A percentile compares a stretch with the other conserved stretches of the same genome.
Conservation (phyloP, 2,113 vertebrate genomes). For the Pantherophis guttatus region DNA sequence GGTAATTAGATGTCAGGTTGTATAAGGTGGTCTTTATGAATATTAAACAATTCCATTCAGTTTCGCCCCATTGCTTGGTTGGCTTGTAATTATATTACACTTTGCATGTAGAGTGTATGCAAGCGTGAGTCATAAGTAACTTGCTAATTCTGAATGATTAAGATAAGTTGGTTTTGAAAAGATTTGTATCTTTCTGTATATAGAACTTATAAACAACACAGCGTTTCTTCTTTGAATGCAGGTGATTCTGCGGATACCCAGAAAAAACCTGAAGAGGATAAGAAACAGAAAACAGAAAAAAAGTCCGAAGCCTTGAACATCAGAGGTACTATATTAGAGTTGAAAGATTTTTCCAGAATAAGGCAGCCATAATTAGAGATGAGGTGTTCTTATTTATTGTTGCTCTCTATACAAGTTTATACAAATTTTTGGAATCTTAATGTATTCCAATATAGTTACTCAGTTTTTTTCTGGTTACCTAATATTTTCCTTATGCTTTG, state of each 20-base stretch:
- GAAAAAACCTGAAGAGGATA: slow-evolving; percentile 56
- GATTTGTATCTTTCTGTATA: slow-evolving; percentile 74
- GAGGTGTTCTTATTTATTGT: background rate
- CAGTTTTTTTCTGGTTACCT: accelerated
- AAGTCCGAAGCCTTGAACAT: slow-evolving; percentile 80
- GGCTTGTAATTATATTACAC: slow-evolving; percentile 34
- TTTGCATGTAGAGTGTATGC: background rate
- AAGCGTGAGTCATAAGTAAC: background rate
- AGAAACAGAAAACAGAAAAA: slow-evolving; percentile 59
- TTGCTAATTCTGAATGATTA: background rate
- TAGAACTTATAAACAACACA: slow-evolving; percentile 86
- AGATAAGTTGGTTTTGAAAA: slow-evolving; percentile 67
- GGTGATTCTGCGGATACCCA: slow-evolving; percentile 68
- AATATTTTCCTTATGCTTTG: slow-evolving; percentile 22
- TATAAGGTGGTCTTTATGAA: background rate
- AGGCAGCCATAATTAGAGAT: background rate
- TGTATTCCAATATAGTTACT: background rate
- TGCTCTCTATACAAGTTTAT: background rate
- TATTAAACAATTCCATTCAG: background rate
- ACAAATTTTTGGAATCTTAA: background rate
- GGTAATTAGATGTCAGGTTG: background rate
- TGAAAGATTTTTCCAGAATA: background rate
- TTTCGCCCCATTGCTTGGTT: background rate
- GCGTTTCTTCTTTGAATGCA: slow-evolving; percentile 85
- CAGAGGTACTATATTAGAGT: slow-evolving; percentile 69